phyloP scores from a whole-genome alignment of 2,797 vertebrate species.

The Presbytis comata region DNA sequence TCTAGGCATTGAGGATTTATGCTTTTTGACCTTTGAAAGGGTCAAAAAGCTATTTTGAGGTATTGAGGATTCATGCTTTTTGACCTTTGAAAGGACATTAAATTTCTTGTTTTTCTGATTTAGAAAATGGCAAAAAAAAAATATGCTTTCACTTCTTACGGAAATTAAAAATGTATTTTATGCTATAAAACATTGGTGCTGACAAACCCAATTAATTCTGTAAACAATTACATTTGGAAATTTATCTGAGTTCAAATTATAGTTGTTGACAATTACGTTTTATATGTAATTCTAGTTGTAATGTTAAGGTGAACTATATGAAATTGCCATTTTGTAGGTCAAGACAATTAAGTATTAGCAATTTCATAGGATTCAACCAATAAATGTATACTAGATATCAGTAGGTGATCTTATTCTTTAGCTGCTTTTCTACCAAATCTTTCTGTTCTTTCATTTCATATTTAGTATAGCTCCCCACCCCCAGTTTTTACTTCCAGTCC shows the following conservation, averaged over 20 bases:
- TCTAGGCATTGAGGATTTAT: constrained; percentile 13
- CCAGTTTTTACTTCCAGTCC: not conserved
- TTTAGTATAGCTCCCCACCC: not conserved
- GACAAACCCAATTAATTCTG: not conserved
- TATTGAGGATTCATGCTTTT: constrained; percentile 42
- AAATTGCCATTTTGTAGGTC: not conserved
- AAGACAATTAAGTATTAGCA: not conserved
- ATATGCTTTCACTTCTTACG: not conserved
- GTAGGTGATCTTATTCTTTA: not conserved
- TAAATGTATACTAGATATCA: not conserved
- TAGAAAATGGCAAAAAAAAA: constrained; percentile 5
- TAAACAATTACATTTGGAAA: constrained; percentile 35
- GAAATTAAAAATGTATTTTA: not conserved
- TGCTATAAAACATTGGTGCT: not conserved
- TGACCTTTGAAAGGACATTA: not conserved
- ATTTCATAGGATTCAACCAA: not conserved
- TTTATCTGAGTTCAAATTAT: not conserved
- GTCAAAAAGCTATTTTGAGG: too few species aligned
- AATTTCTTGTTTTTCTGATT: not conserved
- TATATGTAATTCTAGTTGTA: not conserved
- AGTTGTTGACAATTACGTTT: constrained; percentile 13
- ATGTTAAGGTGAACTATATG: not conserved
- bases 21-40: not conserved
- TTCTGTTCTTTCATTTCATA: constrained; percentile 7
- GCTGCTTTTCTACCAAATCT: not conserved